Base-by-base conservation (phyloP, 2,888 invertebrate genomes). In the Erebia aethiops region DNA sequence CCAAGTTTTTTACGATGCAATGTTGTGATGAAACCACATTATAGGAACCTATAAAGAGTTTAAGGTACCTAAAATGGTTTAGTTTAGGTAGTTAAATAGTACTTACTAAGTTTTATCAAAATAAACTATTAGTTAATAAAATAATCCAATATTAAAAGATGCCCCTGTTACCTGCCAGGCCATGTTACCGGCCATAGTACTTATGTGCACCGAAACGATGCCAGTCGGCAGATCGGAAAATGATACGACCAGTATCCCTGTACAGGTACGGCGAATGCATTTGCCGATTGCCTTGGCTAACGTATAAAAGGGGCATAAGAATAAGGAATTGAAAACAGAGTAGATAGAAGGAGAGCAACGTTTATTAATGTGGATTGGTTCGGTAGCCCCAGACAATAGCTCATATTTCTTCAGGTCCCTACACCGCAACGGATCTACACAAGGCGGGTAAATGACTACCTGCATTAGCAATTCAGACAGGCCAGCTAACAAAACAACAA, bases 341-440 rank as follows among this genome's bases (percentile, higher is more conserved):
- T 62, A 49, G 49, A 21, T 49, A 62, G 62, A 49, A 62, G 82
- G 82, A 83, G 84, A 83, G 83, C 81, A 82, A 83, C 83, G 82
- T 87, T 87, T 87, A 86, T 86, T 85, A 88, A 86, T 86, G 84
- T 80, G 81, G 79, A 86, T 84, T 82, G 86, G 82, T 79, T 81
- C 82, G 81, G 81, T 81, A 80, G 80, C 73, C 79, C 79, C 81
- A 82, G 83, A 87, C 86, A 87, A 87, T 86, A 82, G 82, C 76
- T 81, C 80, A 79, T 83, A 81, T 83, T 85, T 82, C 85, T 83
- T 83, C 80, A 79, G 83, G 81, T 83, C 82, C 81, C 82, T 81
- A 78, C 81, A 79, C 79, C 81, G 77, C 77, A 79, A 78, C 80
- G 80, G 80, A 79, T 80, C 79, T 77, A 79, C 82, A 82, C 81